These are phyloP conservation scores for Drosophila tripunctata DNA, from an alignment of 2,888 invertebrate genomes.

Conservation along the genomic window DNA sequence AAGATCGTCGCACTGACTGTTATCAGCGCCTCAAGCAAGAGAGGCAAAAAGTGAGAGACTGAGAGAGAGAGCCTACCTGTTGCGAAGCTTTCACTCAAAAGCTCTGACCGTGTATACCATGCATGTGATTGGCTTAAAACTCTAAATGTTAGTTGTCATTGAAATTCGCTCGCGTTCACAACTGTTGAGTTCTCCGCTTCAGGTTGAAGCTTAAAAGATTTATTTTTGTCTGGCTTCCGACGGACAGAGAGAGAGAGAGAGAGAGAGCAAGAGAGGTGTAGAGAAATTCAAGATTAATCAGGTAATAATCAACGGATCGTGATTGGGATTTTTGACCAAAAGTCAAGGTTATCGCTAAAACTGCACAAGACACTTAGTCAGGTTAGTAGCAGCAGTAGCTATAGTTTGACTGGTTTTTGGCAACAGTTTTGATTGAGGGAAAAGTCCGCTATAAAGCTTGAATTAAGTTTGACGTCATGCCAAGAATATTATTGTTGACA, in stretches of 20 bases:
- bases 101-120: slow-evolving; percentile 15
- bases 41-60: not conserved
- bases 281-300: slow-evolving; percentile 10
- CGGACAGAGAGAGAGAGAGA: slow-evolving; percentile 9
- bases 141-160: slow-evolving; percentile 27
- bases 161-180: slow-evolving; percentile 29
- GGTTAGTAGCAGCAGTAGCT: slow-evolving; percentile 29
- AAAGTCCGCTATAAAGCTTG: slow-evolving; percentile 2
- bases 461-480: slow-evolving; percentile 29
- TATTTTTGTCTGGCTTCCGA: slow-evolving; percentile 28
- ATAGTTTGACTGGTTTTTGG: not conserved
- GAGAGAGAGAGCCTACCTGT: not conserved
- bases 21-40: slow-evolving; percentile 14
- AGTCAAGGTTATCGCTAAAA: slow-evolving; percentile 52
- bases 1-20: slow-evolving; percentile 30
- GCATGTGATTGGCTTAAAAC: slow-evolving; percentile 33
- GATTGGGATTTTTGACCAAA: slow-evolving; percentile 28
- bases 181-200: slow-evolving; percentile 9
- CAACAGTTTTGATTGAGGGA: slow-evolving; percentile 7
- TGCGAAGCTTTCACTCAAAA: slow-evolving; percentile 49
- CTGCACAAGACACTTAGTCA: slow-evolving; percentile 13
- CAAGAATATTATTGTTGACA: slow-evolving; percentile 7
- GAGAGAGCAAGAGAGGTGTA: not conserved
- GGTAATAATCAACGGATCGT: slow-evolving; percentile 37
- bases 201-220: slow-evolving; percentile 14